These are phyloP conservation scores for Xenopus petersii DNA, from an alignment of 2,797 vertebrate species.

Conservation along the genomic window DNA sequence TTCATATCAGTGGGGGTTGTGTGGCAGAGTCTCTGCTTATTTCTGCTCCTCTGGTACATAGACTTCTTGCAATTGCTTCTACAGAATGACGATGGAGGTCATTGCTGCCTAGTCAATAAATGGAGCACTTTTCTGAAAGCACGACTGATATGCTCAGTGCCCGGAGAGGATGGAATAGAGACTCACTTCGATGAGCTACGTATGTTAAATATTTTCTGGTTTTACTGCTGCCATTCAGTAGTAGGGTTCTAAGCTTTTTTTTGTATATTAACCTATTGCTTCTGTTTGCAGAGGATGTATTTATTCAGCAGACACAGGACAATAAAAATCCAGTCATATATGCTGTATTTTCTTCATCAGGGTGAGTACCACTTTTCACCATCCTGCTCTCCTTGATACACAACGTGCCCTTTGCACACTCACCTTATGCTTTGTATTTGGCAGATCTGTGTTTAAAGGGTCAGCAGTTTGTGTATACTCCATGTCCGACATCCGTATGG, in stretches of 20 bases:
- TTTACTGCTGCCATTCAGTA: neutral
- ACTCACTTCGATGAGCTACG: slow-evolving; percentile 96
- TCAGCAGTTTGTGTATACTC: slow-evolving; percentile 97
- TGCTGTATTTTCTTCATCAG: slow-evolving; percentile 91
- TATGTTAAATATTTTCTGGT: slow-evolving; percentile 57
- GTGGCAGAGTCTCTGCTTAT: too few species aligned
- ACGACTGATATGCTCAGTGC: slow-evolving; percentile 93
- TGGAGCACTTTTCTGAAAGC: slow-evolving; percentile 99
- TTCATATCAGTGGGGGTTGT: too few species aligned
- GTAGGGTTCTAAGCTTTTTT: neutral
- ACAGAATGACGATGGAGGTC: slow-evolving; percentile 94
- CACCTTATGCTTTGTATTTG: neutral
- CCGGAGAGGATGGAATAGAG: slow-evolving; percentile 88
- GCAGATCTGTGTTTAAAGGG: slow-evolving; percentile 93
- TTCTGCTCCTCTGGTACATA: too few species aligned
- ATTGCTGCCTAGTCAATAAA: slow-evolving; percentile 97
- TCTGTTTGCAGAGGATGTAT: slow-evolving; percentile 84
- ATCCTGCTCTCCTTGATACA: neutral
- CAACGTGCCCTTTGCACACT: neutral
- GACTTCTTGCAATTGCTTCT: neutral
- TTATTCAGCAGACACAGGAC: slow-evolving; percentile 95
- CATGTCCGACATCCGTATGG: slow-evolving; percentile 97
- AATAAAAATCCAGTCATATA: slow-evolving; percentile 96
- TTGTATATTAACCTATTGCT: slow-evolving; percentile 43
- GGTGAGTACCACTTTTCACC: slow-evolving; percentile 69